These are phyloP conservation scores for Neotragus moschatus DNA, from an alignment of 2,113 vertebrate genomes.

Conservation along the genomic window DNA sequence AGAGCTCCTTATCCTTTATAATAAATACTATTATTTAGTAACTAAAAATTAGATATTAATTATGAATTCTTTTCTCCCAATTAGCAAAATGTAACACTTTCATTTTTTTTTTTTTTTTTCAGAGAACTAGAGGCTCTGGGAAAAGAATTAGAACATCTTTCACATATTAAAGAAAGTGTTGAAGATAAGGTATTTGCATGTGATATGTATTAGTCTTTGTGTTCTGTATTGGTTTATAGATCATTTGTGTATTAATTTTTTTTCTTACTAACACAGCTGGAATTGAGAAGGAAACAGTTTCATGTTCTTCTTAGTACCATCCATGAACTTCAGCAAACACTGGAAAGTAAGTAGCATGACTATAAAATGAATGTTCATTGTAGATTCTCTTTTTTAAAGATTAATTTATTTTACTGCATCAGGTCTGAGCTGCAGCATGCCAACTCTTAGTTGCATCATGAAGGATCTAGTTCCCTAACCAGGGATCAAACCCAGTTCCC, in stretches of 20 bases:
- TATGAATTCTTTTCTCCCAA: not conserved
- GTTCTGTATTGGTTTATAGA: not conserved
- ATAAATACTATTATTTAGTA: not conserved
- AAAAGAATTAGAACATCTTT: constrained; percentile 96
- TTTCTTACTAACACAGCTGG: constrained; percentile 83
- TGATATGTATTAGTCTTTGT: not conserved
- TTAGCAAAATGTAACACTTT: constrained; percentile 8
- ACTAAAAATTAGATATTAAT: not conserved
- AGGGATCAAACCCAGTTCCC: not conserved
- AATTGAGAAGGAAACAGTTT: constrained; percentile 97
- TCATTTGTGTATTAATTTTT: not conserved
- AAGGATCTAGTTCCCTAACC: not conserved
- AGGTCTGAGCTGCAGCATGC: not conserved
- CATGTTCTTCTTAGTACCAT: constrained; percentile 98
- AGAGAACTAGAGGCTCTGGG: constrained; percentile 96
- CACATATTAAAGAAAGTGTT: constrained; percentile 95
- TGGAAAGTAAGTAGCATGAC: constrained; percentile 90
- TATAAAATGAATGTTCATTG: not conserved
- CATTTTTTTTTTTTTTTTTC: not conserved
- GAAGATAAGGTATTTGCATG: constrained; percentile 92
- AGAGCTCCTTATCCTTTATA: not conserved
- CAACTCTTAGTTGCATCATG: not conserved
- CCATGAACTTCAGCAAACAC: constrained; percentile 97
- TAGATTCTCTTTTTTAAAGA: not conserved
- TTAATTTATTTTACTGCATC: not conserved